Evolutionary conservation across 2,113 vertebrate species (phyloP), one percentile per base, ranked within the genome.

Genomic region (Dolichallabes microphthalmus): DNA sequence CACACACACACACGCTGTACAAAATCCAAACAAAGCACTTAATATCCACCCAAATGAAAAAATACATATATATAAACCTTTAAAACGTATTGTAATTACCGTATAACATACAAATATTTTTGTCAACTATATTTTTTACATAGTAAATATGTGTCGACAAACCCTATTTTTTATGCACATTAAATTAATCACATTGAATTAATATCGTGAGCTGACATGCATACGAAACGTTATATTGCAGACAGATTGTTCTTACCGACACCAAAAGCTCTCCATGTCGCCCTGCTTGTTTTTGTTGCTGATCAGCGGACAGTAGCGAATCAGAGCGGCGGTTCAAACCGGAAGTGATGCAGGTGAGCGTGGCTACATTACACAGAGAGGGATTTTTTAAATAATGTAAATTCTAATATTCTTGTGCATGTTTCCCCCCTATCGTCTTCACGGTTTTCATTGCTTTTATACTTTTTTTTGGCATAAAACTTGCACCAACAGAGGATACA

Each of bases 281-380:
- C 27, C 22, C 78, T 55, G 77, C 61, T 88, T 86, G 82, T 88
- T 84, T 77, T 88, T 86, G 82, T 85, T 82, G 85, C 60, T 82
- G 87, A 25, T 68, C 87, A 71, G 69, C 32, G 61, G 58, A 83
- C 73, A 78, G 76, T 66, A 53, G 80, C 32, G 55, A 83, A 80
- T 32, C 84, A 35, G 75, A 53, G 9, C 50, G 58, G 0, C 32
- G 9, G 53, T 35, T 82, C 15, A 82, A 39, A 53, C 57, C n/a
- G 57, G 64, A 86, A 82, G 50, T 32, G 58, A 77, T 77, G 80
- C 25, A 19, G 6, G 58, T 57, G 60, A 61, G n/a, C 71, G 71
- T 58, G 60, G 80, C 73, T 68, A 74, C 80, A 83, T 45, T 52
- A 19, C 71, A 86, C 10, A 80, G 14, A 15, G 78, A 61, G 58